phyloP scores from a whole-genome alignment of 2,113 vertebrate genomes.

The Muntiacus muntjak region DNA sequence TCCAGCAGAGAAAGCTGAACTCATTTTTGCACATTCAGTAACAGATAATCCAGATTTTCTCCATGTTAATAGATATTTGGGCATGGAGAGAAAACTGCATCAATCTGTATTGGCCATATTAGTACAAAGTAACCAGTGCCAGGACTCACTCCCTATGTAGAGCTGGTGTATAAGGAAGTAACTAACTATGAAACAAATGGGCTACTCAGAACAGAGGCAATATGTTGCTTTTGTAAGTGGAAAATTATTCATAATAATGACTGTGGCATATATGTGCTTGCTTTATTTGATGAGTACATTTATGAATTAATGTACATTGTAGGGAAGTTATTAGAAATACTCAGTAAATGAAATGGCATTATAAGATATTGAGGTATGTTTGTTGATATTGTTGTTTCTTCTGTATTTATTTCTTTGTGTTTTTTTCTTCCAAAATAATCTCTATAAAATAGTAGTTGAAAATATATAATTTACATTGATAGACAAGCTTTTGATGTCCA shows the following conservation, averaged over 20 bases:
- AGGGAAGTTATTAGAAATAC: neutral
- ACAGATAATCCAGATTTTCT: conserved; percentile 65
- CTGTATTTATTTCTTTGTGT: neutral
- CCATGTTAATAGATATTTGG: conserved; percentile 54
- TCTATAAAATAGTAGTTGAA: neutral
- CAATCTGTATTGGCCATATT: conserved; percentile 14
- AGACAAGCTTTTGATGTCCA: neutral
- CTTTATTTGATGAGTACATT: neutral
- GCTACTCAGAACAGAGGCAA: neutral
- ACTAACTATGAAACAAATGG: neutral
- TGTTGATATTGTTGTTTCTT: neutral
- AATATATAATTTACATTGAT: neutral
- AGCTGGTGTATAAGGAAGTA: neutral
- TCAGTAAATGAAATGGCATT: neutral
- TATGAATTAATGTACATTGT: neutral
- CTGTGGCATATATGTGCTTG: neutral
- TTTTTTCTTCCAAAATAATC: neutral
- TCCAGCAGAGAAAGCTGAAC: neutral
- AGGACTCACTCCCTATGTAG: neutral
- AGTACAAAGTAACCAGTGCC: neutral
- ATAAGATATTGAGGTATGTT: neutral
- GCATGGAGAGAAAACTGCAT: neutral
- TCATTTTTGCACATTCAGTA: conserved; percentile 54
- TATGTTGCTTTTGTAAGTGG: neutral
- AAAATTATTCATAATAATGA: neutral